These are phyloP conservation scores for Beris morrisii DNA, from an alignment of 2,888 invertebrate species.

Conservation along the genomic window DNA sequence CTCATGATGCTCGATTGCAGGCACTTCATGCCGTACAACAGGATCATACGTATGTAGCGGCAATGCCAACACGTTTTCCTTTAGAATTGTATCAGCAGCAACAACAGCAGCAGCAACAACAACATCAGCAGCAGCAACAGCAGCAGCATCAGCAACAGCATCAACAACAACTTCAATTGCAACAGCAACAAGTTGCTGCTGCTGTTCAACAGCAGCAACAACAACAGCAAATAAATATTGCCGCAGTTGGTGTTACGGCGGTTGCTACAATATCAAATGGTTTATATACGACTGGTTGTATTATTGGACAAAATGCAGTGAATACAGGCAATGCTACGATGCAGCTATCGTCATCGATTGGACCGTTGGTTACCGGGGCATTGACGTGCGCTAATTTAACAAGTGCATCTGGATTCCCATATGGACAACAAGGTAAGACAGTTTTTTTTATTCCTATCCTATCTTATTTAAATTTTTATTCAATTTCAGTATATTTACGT, in stretches of 20 bases:
- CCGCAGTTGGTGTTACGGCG: conserved; percentile 13
- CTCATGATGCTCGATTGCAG: conserved; percentile 51
- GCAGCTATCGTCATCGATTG: conserved; percentile 6
- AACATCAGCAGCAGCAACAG: conserved; percentile 6
- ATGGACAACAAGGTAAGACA: conserved; percentile 17
- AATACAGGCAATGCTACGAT: not conserved
- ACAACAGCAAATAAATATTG: conserved; percentile 7
- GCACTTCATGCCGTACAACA: conserved; percentile 52
- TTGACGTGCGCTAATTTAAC: conserved; percentile 5
- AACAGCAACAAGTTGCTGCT: conserved; percentile 4
- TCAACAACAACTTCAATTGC: conserved; percentile 8
- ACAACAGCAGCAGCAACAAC: conserved; percentile 27
- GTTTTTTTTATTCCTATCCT: no score
- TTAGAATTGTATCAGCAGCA: conserved; percentile 37
- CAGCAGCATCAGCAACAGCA: conserved; percentile 29
- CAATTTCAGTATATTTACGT: no score
- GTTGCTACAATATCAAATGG: conserved; percentile 43
- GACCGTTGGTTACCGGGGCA: conserved; percentile 2
- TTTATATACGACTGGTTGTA: conserved; percentile 42
- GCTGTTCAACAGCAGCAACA: conserved; percentile 16
- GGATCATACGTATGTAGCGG: conserved; percentile 54
- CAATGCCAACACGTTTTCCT: conserved; percentile 45
- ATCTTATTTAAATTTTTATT: no score
- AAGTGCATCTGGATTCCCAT: not conserved
- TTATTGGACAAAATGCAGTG: conserved; percentile 11